Evolutionary conservation across 2,797 vertebrate species (phyloP), one percentile per base, ranked within the genome.

Genomic region (Chloroceryle inda): DNA sequence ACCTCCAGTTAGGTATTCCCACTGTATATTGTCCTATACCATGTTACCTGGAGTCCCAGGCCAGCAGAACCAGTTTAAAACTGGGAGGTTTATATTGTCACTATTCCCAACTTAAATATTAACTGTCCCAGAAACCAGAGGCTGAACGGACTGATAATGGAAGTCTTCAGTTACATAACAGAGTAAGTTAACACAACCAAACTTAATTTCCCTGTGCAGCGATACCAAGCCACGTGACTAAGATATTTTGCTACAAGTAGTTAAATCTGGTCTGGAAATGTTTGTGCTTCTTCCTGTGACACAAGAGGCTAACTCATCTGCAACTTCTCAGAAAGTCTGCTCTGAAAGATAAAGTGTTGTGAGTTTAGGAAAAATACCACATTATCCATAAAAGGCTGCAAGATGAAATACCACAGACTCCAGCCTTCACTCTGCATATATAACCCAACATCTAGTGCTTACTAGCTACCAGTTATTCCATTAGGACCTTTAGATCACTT

Each of bases 51-150:
- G 27, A 88, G 29, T 24, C 64, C 9, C 6, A 29, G 55, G 31
- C 37, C 78, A 93, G 58, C 72, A 77, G 15, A 84, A 85, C 40
- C 82, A 85, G 72, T 80, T 95, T 85, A 33, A 71, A 89, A 95
- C 50, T 81, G 91, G 16, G 6, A 82, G 10, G 50, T 69, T 55
- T 42, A 55, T 82, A 53, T 5, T 85, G 75, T 71, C 75, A 44
- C 75, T 87, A 87, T 66, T 82, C 38, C 35, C 24, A 75, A 84
- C 19, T 73, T 73, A 85, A 91, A 37, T 33, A 88, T 33, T 77
- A 91, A 67, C 75, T 61, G 40, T 47, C 56, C 63, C 85, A 71
- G 71, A 97, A 91, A 91, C 29, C 67, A 86, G 86, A 76, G 67
- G 67, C n/a, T 76, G 87, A 89, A 87, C 45, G 83, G 55, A 52